Evolutionary conservation across 2,888 invertebrate species (phyloP), one percentile per base, ranked within the genome.

Genomic region (Lasioglossum figueresi): DNA sequence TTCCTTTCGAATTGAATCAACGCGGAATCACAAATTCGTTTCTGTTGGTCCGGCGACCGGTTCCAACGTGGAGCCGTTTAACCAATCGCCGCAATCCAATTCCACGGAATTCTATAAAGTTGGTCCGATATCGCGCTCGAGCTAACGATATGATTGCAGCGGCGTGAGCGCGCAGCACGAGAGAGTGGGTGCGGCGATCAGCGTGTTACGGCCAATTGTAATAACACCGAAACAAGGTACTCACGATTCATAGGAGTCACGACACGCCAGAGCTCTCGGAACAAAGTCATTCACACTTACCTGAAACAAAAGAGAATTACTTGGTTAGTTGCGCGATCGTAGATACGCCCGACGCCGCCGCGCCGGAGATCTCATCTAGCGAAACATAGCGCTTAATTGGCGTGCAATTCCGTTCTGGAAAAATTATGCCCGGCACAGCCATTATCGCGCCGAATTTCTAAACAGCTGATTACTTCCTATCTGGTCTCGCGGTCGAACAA

Each of bases 241-340:
- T 91, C 88, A 90, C 92, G 85, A 81, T 80, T 73, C 78, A 10
- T 48, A 45, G 76, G 27, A 80, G 78, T 59, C 43, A 63, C 76
- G 48, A 5, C 63, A 71, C 34, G 48, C 66, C 48, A 37, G 43
- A 59, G n/a, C 56, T 12, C 66, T 31, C 52, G n/a, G 71, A 66
- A 82, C 82, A 48, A 79, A 72, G 77, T 83, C 72, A 80, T 77
- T 85, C 84, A 70, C 85, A 91, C 93, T 93, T 91, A 93, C 92
- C 93, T 92, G 87, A 88, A 93, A 93, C 92, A 93, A 92, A 86
- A 90, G 76, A 83, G 84, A 85, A 82, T 80, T 63, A 83, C 71
- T 80, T 72, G 85, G 85, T 85, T 76, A 85, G 80, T 83, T 84
- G 72, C 75, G 84, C 79, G 84, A 84, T 84, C 84, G 23, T 4